phyloP scores from a whole-genome alignment of 2,888 invertebrate species.

The Chymomyza caudatula region DNA sequence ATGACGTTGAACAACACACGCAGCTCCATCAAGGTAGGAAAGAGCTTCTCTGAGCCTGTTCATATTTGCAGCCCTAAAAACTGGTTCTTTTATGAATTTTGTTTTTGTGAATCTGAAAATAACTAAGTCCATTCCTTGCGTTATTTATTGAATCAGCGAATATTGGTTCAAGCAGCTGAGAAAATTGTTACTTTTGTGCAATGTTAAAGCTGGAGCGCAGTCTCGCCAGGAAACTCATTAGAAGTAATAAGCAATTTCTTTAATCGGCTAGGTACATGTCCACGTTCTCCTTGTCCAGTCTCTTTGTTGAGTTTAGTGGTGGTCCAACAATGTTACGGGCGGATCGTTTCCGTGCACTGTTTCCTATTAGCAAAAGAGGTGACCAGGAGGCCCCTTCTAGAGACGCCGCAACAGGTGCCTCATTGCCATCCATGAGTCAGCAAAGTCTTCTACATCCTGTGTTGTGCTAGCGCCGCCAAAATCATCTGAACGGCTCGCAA shows the following conservation, averaged over 20 bases:
- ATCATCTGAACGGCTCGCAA: constrained; percentile 87
- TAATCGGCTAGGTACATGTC: constrained; percentile 47
- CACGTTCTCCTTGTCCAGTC: constrained; percentile 71
- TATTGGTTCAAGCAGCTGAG: too few species aligned
- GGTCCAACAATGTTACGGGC: constrained; percentile 40
- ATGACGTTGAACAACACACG: too few species aligned
- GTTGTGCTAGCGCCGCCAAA: constrained; percentile 78
- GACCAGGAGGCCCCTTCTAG: constrained; percentile 7
- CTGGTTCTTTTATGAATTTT: too few species aligned
- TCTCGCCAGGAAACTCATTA: constrained; percentile 74
- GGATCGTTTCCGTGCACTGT: constrained; percentile 72
- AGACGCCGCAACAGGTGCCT: constrained; percentile 52
- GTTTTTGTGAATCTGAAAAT: too few species aligned
- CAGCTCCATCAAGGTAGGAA: too few species aligned
- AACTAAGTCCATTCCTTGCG: too few species aligned
- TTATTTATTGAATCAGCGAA: too few species aligned
- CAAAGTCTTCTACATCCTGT: constrained; percentile 79
- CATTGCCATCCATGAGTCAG: constrained; percentile 85
- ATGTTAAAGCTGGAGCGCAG: constrained; percentile 76
- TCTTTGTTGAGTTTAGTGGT: constrained; percentile 39
- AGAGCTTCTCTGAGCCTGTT: too few species aligned
- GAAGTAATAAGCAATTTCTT: constrained; percentile 74
- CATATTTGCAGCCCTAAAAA: too few species aligned
- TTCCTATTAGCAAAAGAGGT: constrained; percentile 36
- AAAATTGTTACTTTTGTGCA: too few species aligned